A percentile compares a stretch with the other conserved stretches of the same genome.
phyloP scores from a whole-genome alignment of 2,888 invertebrate genomes.

The Drosophila siamana region DNA sequence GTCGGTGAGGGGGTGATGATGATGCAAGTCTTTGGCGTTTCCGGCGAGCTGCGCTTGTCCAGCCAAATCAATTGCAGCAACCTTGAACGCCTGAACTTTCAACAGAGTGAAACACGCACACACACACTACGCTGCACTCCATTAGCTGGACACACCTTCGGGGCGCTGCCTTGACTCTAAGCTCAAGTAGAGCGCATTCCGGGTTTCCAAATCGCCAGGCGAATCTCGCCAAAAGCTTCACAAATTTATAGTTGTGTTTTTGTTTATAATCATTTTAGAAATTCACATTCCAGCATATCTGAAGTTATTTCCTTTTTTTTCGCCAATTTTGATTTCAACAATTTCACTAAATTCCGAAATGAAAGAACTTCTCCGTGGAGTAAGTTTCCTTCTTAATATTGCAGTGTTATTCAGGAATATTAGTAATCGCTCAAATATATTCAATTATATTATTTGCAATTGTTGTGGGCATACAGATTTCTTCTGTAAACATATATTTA shows the following conservation, averaged over 20 bases:
- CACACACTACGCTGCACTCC: slow-evolving; percentile 11
- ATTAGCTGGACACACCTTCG: slow-evolving; percentile 49
- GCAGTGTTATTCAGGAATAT: no score
- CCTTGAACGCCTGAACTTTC: slow-evolving; percentile 53
- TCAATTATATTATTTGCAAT: no score
- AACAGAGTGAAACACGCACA: slow-evolving; percentile 24
- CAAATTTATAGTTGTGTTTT: neutral
- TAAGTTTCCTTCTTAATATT: no score
- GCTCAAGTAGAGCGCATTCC: neutral
- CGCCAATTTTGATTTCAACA: no score
- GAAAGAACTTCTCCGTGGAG: no score
- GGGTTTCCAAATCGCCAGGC: neutral
- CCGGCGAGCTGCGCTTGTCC: neutral
- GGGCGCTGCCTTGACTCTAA: neutral
- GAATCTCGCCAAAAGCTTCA: neutral
- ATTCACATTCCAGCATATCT: no score
- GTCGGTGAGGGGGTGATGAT: neutral
- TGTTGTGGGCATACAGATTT: no score
- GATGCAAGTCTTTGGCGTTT: neutral
- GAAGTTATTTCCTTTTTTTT: no score
- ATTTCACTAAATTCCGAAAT: no score
- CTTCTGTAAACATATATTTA: no score
- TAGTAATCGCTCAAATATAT: no score
- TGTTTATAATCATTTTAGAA: no score
- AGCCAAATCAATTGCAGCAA: slow-evolving; percentile 33